Percentiles rank a stretch among this genome's conserved stretches.
Conservation (phyloP, 2,797 vertebrate genomes). For the Epinephelus awoara region DNA sequence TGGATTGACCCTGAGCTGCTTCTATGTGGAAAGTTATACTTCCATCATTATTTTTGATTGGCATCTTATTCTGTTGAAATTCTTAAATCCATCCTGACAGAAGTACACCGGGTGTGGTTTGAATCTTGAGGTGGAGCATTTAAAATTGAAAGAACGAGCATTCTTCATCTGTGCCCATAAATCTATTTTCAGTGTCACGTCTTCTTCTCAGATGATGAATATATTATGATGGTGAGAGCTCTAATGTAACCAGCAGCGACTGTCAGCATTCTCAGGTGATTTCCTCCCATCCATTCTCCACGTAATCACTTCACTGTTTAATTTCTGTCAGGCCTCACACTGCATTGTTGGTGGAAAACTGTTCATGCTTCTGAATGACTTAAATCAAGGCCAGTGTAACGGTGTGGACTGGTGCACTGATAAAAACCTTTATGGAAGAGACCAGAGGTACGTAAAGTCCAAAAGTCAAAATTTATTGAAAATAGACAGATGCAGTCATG, state of each 20-base stretch:
- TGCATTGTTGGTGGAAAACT: slow-evolving; percentile 41
- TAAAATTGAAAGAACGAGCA: slow-evolving; percentile 13
- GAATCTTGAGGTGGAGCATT: slow-evolving; percentile 16
- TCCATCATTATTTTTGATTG: slow-evolving; percentile 18
- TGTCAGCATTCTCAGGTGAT: slow-evolving; percentile 40
- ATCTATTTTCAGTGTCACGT: slow-evolving; percentile 20
- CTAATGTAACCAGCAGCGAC: slow-evolving; percentile 40
- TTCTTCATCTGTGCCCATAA: slow-evolving; percentile 10
- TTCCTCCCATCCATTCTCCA: slow-evolving; percentile 10
- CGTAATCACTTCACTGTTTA: slow-evolving; percentile 7
- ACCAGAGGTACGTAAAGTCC: neutral
- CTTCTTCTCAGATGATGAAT: slow-evolving; percentile 35
- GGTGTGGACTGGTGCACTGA: neutral
- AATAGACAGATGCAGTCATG: neutral
- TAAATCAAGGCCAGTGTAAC: neutral
- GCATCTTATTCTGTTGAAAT: slow-evolving; percentile 23
- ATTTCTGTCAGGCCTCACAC: neutral
- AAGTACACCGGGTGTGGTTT: neutral
- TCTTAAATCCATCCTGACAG: slow-evolving; percentile 10
- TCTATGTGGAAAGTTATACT: slow-evolving; percentile 11
- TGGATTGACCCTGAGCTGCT: neutral
- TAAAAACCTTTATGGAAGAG: slow-evolving; percentile 3
- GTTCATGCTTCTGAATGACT: slow-evolving; percentile 48
- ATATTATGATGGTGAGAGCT: slow-evolving; percentile 21
- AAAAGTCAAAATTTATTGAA: too few relatives aligned